A percentile compares a stretch with the other conserved stretches of the same genome.
phyloP scores from a whole-genome alignment of 2,888 invertebrate genomes.

The Artemia sinica region DNA sequence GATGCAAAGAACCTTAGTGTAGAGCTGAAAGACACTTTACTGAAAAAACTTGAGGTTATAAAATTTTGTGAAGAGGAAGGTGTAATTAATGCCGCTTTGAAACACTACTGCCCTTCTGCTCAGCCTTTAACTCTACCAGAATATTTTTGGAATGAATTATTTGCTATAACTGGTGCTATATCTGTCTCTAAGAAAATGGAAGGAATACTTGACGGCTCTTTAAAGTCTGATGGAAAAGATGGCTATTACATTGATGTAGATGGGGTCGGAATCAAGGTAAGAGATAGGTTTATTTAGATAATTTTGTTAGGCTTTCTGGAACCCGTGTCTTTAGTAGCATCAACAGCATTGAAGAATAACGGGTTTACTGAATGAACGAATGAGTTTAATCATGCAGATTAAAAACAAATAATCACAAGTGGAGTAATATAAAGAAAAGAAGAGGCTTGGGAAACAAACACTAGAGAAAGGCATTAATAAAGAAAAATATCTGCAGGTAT shows the following conservation, averaged over 20 bases:
- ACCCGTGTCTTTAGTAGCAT: too few species aligned
- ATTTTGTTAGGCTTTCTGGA: too few species aligned
- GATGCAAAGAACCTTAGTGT: neutral
- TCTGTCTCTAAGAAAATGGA: constrained; percentile 3
- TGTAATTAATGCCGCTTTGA: neutral
- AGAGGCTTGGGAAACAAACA: too few species aligned
- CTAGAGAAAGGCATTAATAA: too few species aligned
- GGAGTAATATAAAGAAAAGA: too few species aligned
- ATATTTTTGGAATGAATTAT: neutral
- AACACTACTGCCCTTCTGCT: neutral
- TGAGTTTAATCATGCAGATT: too few species aligned
- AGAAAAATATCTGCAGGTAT: too few species aligned
- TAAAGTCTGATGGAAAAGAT: neutral
- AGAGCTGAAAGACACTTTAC: neutral
- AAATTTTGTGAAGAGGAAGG: neutral
- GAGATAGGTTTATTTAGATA: neutral
- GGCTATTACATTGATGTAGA: neutral
- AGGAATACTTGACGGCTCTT: neutral
- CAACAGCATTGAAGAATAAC: too few species aligned
- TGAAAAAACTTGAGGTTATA: neutral
- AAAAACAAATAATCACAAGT: too few species aligned
- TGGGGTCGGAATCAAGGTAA: neutral
- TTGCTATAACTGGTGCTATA: neutral
- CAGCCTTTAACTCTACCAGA: neutral
- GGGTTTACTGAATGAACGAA: too few species aligned